phyloP scores from a whole-genome alignment of 1,140 invertebrate species.

The Anoplophora glabripennis region DNA sequence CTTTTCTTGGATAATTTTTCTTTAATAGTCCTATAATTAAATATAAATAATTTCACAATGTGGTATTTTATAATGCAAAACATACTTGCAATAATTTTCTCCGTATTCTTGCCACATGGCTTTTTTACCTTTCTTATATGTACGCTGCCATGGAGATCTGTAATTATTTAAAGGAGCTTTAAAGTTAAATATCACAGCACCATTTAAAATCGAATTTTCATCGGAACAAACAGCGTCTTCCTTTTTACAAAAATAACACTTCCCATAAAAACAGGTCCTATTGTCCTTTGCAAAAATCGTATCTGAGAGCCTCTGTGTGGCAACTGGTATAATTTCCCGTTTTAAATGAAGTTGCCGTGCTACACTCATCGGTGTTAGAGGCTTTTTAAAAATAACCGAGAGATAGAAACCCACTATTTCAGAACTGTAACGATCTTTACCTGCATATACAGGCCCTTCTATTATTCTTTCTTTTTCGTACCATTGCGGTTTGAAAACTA shows the following conservation, averaged over 20 bases:
- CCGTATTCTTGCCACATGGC: slow-evolving; percentile 78
- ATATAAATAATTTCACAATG: slow-evolving; percentile 8
- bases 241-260: slow-evolving; percentile 83
- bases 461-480: slow-evolving; percentile 74
- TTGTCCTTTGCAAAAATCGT: slow-evolving; percentile 57
- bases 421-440: slow-evolving; percentile 89
- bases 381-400: slow-evolving; percentile 72
- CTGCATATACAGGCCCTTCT: slow-evolving; percentile 77
- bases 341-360: slow-evolving; percentile 74
- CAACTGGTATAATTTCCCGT: slow-evolving; percentile 69
- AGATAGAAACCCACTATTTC: slow-evolving; percentile 95
- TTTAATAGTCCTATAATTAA: slow-evolving; percentile 52
- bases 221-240: slow-evolving; percentile 69
- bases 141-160: slow-evolving; percentile 85
- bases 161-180: slow-evolving; percentile 66
- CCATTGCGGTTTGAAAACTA: slow-evolving; percentile 90
- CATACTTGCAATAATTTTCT: slow-evolving; percentile 68
- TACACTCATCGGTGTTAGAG: slow-evolving; percentile 74
- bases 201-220: slow-evolving; percentile 66
- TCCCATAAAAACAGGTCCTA: slow-evolving; percentile 78
- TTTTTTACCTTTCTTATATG: slow-evolving; percentile 71
- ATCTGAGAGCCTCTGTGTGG: slow-evolving; percentile 62
- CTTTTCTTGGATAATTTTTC: slow-evolving; percentile 56
- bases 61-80: too few relatives aligned
- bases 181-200: slow-evolving; percentile 81